Evolutionary conservation across 2,113 vertebrate species (phyloP).

Genomic region (Pontoporia blainvillei): DNA sequence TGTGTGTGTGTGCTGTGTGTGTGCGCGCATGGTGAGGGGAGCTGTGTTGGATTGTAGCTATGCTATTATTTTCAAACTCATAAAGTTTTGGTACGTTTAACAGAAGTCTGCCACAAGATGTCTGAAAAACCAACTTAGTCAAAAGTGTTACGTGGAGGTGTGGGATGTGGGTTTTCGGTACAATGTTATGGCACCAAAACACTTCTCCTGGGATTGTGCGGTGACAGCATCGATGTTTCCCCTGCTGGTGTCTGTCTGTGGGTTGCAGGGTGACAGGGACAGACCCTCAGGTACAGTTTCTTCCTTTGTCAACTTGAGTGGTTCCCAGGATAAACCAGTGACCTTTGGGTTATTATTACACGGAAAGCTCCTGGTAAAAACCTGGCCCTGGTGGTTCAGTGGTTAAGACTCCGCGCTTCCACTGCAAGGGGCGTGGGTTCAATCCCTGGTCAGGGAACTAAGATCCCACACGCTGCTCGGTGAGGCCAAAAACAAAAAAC

Average conservation of each 20-base stretch:
- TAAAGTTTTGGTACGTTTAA: not conserved
- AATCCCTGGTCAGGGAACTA: not conserved
- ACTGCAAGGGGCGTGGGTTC: too few species aligned
- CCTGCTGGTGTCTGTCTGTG: accelerated
- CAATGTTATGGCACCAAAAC: not conserved
- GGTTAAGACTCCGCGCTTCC: too few species aligned
- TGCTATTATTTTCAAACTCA: not conserved
- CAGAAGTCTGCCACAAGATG: not conserved
- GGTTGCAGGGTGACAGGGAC: not conserved
- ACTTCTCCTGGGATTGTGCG: not conserved
- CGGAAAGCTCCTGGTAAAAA: not conserved
- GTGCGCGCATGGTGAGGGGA: not conserved
- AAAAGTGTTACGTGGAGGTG: not conserved
- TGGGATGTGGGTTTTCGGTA: not conserved
- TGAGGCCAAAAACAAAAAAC: not conserved
- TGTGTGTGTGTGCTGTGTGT: not conserved
- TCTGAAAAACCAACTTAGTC: not conserved
- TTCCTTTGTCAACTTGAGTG: not conserved
- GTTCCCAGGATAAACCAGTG: not conserved
- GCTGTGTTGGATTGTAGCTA: too few species aligned
- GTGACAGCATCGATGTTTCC: not conserved
- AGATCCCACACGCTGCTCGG: not conserved
- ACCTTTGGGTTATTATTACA: not conserved
- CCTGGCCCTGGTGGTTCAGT: too few species aligned
- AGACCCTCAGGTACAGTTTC: not conserved